phyloP scores from a whole-genome alignment of 2,797 vertebrate species.

The Glossophaga mutica region DNA sequence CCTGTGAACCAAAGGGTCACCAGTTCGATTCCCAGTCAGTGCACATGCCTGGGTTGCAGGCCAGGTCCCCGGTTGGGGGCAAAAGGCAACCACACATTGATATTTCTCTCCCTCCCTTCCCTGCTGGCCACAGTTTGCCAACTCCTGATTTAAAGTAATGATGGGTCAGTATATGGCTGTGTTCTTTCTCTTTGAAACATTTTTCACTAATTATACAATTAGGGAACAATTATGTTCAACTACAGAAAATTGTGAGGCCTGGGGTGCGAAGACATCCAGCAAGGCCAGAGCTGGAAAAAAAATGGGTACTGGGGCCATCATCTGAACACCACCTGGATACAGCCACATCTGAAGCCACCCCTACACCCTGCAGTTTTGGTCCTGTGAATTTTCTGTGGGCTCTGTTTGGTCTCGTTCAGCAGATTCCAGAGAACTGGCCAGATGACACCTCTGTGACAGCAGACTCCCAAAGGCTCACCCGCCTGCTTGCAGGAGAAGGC shows the following conservation, averaged over 20 bases:
- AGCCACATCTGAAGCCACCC: not conserved
- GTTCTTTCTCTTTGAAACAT: not conserved
- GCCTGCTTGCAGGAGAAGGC: constrained; percentile 92
- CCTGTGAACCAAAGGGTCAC: too few relatives aligned
- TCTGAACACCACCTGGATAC: not conserved
- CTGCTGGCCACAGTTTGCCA: not conserved
- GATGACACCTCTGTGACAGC: not conserved
- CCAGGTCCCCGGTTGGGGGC: too few relatives aligned
- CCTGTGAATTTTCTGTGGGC: not conserved
- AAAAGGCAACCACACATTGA: not conserved
- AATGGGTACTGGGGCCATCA: not conserved
- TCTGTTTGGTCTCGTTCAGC: not conserved
- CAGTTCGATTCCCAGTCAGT: too few relatives aligned
- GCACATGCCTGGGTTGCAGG: too few relatives aligned
- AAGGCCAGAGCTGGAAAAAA: not conserved
- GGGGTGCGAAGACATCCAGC: not conserved
- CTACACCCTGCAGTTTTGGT: not conserved
- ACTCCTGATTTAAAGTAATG: not conserved
- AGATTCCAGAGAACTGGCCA: not conserved
- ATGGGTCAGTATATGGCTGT: not conserved
- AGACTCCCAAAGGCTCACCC: constrained; percentile 77
- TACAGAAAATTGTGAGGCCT: not conserved
- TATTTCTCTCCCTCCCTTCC: not conserved
- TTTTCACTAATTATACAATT: not conserved
- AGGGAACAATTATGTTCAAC: not conserved